Evolutionary conservation across 2,888 invertebrate genomes (phyloP).

Genomic region (Biston betularia): DNA sequence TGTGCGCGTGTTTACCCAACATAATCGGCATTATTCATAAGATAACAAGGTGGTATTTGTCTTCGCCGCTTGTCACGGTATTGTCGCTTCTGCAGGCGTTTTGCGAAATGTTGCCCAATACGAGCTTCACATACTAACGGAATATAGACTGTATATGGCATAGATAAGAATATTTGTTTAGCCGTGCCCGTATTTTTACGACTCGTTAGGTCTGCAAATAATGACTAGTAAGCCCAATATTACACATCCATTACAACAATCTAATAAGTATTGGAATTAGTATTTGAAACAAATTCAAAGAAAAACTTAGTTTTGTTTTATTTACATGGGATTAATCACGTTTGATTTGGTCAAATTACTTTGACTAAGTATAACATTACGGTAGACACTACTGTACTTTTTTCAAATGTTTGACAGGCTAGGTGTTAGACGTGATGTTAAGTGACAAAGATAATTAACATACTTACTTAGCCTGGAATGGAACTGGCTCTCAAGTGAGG

Average conservation of each 20-base stretch:
- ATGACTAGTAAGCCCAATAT: constrained; percentile 35
- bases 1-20: constrained; percentile 79
- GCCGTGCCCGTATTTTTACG: constrained; percentile 53
- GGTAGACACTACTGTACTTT: too few species aligned
- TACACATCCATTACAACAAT: constrained; percentile 16
- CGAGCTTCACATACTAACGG: constrained; percentile 60
- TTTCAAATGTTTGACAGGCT: too few species aligned
- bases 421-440: too few species aligned
- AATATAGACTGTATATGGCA: constrained; percentile 56
- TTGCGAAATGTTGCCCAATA: constrained; percentile 80
- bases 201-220: constrained; percentile 37
- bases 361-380: too few species aligned
- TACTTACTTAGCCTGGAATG: too few species aligned
- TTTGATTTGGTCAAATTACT: too few species aligned
- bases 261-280: background rate
- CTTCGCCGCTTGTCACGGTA: constrained; percentile 78
- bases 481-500: too few species aligned
- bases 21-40: constrained; percentile 86
- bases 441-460: too few species aligned
- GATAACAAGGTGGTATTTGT: constrained; percentile 82
- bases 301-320: too few species aligned
- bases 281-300: constrained; percentile 1
- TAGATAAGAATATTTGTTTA: constrained; percentile 63
- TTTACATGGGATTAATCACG: too few species aligned
- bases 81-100: constrained; percentile 75